Conservation (phyloP, 1,140 invertebrate genomes). For the Neelides sp. region DNA sequence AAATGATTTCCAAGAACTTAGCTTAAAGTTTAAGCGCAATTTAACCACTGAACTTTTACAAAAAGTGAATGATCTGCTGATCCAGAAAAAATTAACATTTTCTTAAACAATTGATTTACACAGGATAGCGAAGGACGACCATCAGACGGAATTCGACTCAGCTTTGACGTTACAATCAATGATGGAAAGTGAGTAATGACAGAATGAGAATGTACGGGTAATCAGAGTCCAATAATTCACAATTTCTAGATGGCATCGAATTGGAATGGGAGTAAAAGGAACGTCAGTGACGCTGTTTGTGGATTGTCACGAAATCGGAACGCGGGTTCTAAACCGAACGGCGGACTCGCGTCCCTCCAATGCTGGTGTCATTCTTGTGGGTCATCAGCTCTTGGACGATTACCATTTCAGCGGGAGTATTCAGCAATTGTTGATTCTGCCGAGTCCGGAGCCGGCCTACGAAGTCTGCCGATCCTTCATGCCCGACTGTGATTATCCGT, state of each 20-base stretch:
- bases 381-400: slow-evolving; percentile 53
- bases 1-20: no score
- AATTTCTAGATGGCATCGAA: slow-evolving; percentile 49
- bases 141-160: slow-evolving; percentile 43
- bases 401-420: slow-evolving; percentile 56
- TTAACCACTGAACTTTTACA: no score
- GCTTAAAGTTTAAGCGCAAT: no score
- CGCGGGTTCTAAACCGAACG: slow-evolving; percentile 43
- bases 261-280: slow-evolving; percentile 64
- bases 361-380: slow-evolving; percentile 56
- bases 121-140: slow-evolving; percentile 44
- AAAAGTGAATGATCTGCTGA: slow-evolving; percentile 22
- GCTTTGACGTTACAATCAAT: slow-evolving; percentile 48
- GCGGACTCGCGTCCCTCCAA: slow-evolving; percentile 44
- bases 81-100: slow-evolving; percentile 8
- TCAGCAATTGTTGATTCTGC: slow-evolving; percentile 56
- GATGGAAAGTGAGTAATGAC: slow-evolving; percentile 49
- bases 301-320: slow-evolving; percentile 52
- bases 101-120: slow-evolving; percentile 26
- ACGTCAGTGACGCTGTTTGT: slow-evolving; percentile 56
- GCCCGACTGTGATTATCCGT: slow-evolving; percentile 45
- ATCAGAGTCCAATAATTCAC: slow-evolving; percentile 2
- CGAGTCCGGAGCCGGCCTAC: slow-evolving; percentile 62
- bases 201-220: neutral
- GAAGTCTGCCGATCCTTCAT: slow-evolving; percentile 56